These are phyloP conservation scores for Sebastes trivittatus DNA, from an alignment of 2,797 vertebrate species.

Conservation along the genomic window DNA sequence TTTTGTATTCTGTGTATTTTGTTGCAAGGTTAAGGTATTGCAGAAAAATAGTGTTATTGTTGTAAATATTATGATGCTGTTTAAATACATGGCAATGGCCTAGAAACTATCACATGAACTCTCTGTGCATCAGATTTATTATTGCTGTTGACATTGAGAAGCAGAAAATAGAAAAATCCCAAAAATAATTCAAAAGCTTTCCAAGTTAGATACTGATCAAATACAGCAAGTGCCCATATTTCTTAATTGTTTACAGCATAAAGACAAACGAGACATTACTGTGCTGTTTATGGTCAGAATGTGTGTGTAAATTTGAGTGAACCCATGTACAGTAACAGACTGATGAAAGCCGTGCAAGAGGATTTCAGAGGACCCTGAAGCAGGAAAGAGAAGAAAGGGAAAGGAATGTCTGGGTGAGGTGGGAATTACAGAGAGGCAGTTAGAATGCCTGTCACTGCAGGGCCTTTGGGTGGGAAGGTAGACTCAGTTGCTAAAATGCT, in stretches of 20 bases:
- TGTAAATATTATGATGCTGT: neutral
- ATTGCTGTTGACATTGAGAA: neutral
- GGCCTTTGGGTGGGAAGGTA: neutral
- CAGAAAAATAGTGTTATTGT: neutral
- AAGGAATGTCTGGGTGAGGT: neutral
- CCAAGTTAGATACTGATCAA: neutral
- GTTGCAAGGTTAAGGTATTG: neutral
- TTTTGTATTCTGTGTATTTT: neutral
- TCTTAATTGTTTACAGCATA: neutral
- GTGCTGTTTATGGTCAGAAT: neutral
- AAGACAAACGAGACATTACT: neutral
- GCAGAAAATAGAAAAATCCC: neutral
- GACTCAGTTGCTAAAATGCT: neutral
- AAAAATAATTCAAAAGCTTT: neutral
- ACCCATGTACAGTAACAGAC: neutral
- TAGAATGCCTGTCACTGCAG: conserved; percentile 6
- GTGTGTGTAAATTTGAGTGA: neutral
- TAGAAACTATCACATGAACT: neutral
- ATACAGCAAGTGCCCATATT: neutral
- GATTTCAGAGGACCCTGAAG: neutral
- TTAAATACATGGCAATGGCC: neutral
- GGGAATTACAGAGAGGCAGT: neutral
- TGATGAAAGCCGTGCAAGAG: neutral
- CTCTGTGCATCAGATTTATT: neutral
- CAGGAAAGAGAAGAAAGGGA: neutral